phyloP scores from a whole-genome alignment of 2,113 vertebrate genomes.

The Prolemur simus region DNA sequence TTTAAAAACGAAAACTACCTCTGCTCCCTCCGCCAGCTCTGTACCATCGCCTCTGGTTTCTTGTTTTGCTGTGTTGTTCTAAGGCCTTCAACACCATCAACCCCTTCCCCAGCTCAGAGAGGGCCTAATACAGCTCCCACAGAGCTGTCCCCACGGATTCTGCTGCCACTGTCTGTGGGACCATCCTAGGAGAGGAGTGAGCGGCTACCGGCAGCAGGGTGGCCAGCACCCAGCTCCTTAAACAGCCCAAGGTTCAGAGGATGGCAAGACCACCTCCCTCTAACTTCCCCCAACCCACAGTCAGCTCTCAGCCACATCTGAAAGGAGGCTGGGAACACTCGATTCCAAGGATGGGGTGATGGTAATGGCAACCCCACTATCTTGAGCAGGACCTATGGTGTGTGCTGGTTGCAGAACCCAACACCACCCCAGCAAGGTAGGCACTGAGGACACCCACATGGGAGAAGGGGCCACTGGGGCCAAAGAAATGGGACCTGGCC shows the following conservation, averaged over 20 bases:
- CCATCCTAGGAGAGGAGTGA: neutral
- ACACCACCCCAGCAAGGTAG: neutral
- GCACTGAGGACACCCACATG: neutral
- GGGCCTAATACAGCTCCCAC: neutral
- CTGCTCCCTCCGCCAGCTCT: neutral
- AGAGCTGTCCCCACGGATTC: neutral
- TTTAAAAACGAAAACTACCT: slow-evolving; percentile 28
- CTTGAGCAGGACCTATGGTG: neutral
- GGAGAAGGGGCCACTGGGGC: neutral
- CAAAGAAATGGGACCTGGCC: neutral
- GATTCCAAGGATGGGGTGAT: neutral
- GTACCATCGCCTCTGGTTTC: neutral
- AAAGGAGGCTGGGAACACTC: neutral
- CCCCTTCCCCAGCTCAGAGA: neutral
- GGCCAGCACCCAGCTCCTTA: neutral
- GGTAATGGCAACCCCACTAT: neutral
- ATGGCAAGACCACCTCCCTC: neutral
- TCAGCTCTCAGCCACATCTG: neutral
- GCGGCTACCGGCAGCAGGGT: neutral
- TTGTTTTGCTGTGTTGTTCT: neutral
- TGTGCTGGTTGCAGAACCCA: neutral
- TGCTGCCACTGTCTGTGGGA: neutral
- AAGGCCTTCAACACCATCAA: neutral
- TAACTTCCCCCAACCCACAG: neutral
- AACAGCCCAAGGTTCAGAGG: neutral